Evolutionary conservation across 1,140 invertebrate genomes (phyloP), one percentile per base, ranked within the genome.

Genomic region (Atopsyche davidsoni): DNA sequence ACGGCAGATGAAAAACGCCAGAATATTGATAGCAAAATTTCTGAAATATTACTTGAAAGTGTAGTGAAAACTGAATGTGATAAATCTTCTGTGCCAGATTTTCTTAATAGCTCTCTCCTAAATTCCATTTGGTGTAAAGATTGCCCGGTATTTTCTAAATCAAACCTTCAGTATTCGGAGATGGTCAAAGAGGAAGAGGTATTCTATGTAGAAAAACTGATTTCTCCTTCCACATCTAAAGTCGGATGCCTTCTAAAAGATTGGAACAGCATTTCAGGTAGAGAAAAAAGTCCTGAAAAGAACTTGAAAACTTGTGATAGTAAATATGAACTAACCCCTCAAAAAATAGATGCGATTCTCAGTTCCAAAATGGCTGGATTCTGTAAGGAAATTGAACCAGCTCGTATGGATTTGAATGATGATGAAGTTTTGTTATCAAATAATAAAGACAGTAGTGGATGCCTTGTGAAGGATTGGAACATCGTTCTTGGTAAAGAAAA

Each of bases 131-230:
- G 47, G 47, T 42, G 25, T n/a, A 28, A 28, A 28, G 24, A 28
- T n/a, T 6, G 6, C n/a, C n/a, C 6, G 6, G 24, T 28, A 7
- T 28, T 28, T 28, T 28, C 6, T 28, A 28, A 28, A 28, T 28
- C 24, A 7, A 28, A 28, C 24, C 23, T 41, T 4, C 11, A 32
- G 14, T 72, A 66, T 62, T 46, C 63, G 32, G 31, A 48, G 19
- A 62, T 72, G 42, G 65, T 56, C 49, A 53, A 62, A 52, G 57
- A 68, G 24, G 22, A 36, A 58, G 28, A 60, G 39, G 21, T 63
- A 56, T 81, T 76, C 62, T 81, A 77, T 50, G 70, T 64, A 31
- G 44, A 58, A 10, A 58, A 60, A 50, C 61, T 68, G 28, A 45
- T 66, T 14, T 51, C 59, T 21, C 67, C 61, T 46, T 61, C 63